Base-by-base conservation (phyloP, 2,113 vertebrate species). In the Heterotis niloticus region DNA sequence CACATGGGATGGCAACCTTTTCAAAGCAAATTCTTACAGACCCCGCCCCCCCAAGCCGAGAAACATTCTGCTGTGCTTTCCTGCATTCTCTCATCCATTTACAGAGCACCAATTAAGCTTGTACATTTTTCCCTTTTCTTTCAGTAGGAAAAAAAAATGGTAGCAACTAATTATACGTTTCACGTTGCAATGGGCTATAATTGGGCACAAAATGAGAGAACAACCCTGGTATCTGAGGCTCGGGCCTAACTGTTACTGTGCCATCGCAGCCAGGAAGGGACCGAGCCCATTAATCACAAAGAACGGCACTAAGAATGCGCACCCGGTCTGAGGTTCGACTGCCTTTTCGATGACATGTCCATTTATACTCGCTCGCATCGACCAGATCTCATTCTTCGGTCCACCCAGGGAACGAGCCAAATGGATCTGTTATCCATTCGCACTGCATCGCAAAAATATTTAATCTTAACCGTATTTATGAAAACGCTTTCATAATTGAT, bases 161-260 rank as follows among this genome's bases (percentile, higher is more conserved):
- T 84, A 88, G 82, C 84, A 88, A 88, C 87, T 90, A 87, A 90
- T 89, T 90, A 90, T 86, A 82, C 24, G 72, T 87, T 86, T 87
- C 84, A 85, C 87, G 85, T 90, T 83, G 88, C 83, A 82, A 85
- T 78, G 83, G 79, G 77, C 83, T 86, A 84, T 89, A 90, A 90
- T 86, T 88, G 86, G 76, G 82, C 80, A 59, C 34, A 80, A 87
- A 88, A 88, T 78, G 83, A 88, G 86, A 89, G 83, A 81, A 76
- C 82, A 81, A n/a, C 80, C 86, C 84, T 78, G 34, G 66, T 60
- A 67, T 84, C 62, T 81, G 82, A 85, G 82, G 84, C 82, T 74
- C 84, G 79, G 78, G 71, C 79, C 85, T 88, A 85, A 83, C 85
- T 78, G 79, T 64, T 67, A 70, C 79, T 81, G 79, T 79, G 78